phyloP scores from a whole-genome alignment of 2,888 invertebrate species.

The Drosophila paracracens region DNA sequence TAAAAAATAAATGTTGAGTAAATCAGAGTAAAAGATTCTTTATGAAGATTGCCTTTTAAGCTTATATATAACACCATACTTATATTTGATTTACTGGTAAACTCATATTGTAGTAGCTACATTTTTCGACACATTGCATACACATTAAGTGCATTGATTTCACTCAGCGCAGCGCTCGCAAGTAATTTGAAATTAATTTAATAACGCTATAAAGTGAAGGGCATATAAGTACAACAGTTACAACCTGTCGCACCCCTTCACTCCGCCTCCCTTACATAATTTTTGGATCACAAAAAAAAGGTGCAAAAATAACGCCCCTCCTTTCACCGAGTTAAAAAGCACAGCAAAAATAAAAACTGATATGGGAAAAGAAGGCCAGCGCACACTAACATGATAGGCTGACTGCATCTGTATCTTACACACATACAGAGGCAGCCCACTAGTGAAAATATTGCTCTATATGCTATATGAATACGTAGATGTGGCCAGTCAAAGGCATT shows the following conservation, averaged over 20 bases:
- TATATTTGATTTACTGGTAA: background rate
- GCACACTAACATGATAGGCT: constrained; percentile 80
- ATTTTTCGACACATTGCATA: constrained; percentile 16
- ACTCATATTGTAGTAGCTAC: background rate
- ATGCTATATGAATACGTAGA: constrained; percentile 46
- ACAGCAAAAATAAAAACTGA: constrained; percentile 22
- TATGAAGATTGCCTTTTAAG: background rate
- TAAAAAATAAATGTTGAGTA: background rate
- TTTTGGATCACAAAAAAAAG: constrained; percentile 52
- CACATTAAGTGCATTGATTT: constrained; percentile 14
- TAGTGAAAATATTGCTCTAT: constrained; percentile 54
- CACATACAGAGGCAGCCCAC: constrained; percentile 33
- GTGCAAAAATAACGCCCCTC: constrained; percentile 49
- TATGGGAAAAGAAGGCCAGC: constrained; percentile 50
- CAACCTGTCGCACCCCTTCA: constrained; percentile 6
- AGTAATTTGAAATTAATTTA: constrained; percentile 50
- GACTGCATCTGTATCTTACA: constrained; percentile 44
- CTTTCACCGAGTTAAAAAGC: constrained; percentile 27
- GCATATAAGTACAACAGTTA: constrained; percentile 9
- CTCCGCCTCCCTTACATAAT: constrained; percentile 49
- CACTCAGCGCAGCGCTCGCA: background rate
- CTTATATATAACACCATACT: background rate
- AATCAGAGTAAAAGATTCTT: background rate
- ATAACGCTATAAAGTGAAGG: constrained; percentile 7
- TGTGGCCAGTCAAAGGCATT: constrained; percentile 68